Percentiles rank a stretch among this genome's conserved stretches.
These are phyloP conservation scores for Rhinoderma darwinii DNA, from an alignment of 2,113 vertebrate species.

Conservation along the genomic window DNA sequence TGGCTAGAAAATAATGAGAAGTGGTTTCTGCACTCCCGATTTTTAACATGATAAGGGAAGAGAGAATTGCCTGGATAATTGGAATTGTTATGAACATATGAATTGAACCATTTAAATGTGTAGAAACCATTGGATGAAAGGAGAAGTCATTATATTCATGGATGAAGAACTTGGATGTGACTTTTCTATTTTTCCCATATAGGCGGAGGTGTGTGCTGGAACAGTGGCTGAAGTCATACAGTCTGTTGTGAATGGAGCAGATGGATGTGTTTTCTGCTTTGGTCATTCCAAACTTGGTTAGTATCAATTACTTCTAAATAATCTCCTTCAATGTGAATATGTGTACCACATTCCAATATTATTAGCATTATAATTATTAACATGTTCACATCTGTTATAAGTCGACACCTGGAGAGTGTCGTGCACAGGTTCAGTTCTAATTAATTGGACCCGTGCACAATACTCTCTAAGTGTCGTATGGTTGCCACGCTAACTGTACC, in stretches of 20 bases:
- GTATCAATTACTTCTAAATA: slow-evolving; percentile 69
- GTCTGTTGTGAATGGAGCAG: slow-evolving; percentile 96
- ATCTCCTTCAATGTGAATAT: not conserved
- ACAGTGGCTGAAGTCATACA: slow-evolving; percentile 98
- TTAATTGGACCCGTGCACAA: too few relatives aligned
- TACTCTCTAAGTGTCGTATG: too few relatives aligned
- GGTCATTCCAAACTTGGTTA: slow-evolving; percentile 96
- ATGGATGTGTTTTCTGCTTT: slow-evolving; percentile 98
- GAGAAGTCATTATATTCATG: not conserved
- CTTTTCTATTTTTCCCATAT: slow-evolving; percentile 36
- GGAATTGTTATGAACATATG: not conserved
- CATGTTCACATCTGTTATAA: too few relatives aligned
- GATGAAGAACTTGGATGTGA: not conserved
- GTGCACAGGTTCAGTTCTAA: too few relatives aligned
- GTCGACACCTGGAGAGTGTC: too few relatives aligned
- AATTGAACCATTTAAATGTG: not conserved
- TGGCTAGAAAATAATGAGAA: slow-evolving; percentile 14
- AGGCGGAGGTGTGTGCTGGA: slow-evolving; percentile 96
- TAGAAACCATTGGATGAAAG: not conserved
- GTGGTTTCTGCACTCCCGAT: not conserved
- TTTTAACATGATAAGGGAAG: not conserved
- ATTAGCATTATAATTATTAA: too few relatives aligned
- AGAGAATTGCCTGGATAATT: not conserved
- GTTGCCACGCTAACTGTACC: too few relatives aligned
- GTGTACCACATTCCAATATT: not conserved